Percentiles rank a stretch among this genome's conserved stretches.
phyloP scores from a whole-genome alignment of 2,113 vertebrate species.

The Taxidea taxus region DNA sequence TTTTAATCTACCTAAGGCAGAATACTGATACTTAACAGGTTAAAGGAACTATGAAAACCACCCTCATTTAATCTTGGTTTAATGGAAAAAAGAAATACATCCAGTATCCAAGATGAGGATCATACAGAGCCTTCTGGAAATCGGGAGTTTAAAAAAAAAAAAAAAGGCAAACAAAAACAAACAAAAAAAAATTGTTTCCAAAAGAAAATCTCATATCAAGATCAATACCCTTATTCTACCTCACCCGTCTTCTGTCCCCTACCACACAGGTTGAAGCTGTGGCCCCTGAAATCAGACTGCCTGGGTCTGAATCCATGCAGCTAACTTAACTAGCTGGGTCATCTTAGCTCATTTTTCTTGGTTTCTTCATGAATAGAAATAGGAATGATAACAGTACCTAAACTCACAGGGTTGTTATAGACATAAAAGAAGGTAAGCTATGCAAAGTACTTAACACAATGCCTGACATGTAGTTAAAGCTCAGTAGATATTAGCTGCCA shows the following conservation, averaged over 20 bases:
- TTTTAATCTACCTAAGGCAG: not conserved
- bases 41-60: conserved; percentile 30
- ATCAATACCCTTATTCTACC: conserved; percentile 20
- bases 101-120: not conserved
- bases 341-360: not conserved
- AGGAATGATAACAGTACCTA: not conserved
- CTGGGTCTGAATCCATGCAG: not conserved
- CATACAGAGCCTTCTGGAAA: conserved; percentile 2
- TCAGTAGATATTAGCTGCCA: not conserved
- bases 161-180: not conserved
- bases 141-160: not conserved
- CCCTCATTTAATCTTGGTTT: conserved; percentile 12
- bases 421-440: not conserved
- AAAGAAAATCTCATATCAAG: conserved; percentile 26
- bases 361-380: not conserved
- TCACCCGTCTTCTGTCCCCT: not conserved
- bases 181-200: not conserved
- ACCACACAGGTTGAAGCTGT: not conserved
- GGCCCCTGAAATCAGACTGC: not conserved
- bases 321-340: not conserved
- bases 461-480: not conserved
- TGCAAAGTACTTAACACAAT: not conserved
- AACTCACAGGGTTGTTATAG: not conserved
- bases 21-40: not conserved
- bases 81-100: conserved; percentile 39